phyloP scores from a whole-genome alignment of 2,888 invertebrate species.

The Drosophila colorata region DNA sequence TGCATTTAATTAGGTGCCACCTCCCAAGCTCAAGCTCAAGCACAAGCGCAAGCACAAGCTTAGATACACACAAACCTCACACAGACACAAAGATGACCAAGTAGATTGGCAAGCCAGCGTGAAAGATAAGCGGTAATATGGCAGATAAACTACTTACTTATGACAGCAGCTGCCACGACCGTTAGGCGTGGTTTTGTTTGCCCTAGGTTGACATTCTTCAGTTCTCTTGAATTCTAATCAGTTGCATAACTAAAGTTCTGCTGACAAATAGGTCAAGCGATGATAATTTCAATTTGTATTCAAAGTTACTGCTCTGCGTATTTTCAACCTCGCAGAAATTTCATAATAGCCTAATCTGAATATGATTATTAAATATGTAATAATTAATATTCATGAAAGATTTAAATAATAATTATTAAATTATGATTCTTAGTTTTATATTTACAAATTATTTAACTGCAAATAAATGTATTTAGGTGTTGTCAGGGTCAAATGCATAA shows the following conservation, averaged over 20 bases:
- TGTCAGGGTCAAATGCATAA: too few species aligned
- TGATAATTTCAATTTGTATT: conserved; percentile 13
- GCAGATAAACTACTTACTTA: conserved; percentile 29
- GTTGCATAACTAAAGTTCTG: conserved; percentile 60
- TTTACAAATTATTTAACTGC: too few species aligned
- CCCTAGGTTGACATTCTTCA: conserved; percentile 22
- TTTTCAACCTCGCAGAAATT: not conserved
- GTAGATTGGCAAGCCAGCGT: conserved; percentile 53
- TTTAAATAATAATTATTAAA: too few species aligned
- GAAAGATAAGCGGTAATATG: conserved; percentile 70
- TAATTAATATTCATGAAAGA: too few species aligned
- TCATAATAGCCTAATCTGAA: not conserved
- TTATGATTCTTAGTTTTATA: too few species aligned
- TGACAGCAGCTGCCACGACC: conserved; percentile 36
- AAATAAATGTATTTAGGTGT: too few species aligned
- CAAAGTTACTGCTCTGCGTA: not conserved
- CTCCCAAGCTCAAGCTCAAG: conserved; percentile 19
- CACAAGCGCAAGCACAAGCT: not conserved
- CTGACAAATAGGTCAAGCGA: conserved; percentile 45
- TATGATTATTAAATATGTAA: too few species aligned
- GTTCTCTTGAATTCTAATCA: conserved; percentile 43
- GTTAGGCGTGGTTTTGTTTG: conserved; percentile 67
- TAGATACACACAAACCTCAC: conserved; percentile 1
- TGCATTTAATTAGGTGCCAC: conserved; percentile 63
- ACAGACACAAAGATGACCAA: conserved; percentile 28